phyloP scores from a whole-genome alignment of 2,797 vertebrate genomes.

The Spondyliosoma cantharus region DNA sequence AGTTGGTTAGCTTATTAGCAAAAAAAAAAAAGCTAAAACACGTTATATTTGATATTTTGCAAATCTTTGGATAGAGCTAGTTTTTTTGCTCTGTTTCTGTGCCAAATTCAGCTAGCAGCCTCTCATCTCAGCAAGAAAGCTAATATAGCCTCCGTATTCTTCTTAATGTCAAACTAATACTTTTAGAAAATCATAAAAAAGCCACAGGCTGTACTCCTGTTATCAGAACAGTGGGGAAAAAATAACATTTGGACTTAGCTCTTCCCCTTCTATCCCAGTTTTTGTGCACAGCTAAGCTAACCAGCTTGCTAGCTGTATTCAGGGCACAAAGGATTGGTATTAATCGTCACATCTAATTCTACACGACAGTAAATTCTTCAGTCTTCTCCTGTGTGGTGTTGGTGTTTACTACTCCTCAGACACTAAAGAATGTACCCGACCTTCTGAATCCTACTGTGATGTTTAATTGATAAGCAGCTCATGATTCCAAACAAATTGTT shows the following conservation, averaged over 20 bases:
- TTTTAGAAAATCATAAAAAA: too few relatives aligned
- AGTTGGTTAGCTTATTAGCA: too few relatives aligned
- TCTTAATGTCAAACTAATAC: too few relatives aligned
- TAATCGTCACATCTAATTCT: neutral
- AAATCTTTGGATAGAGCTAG: too few relatives aligned
- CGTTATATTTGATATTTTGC: too few relatives aligned
- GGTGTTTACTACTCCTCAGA: neutral
- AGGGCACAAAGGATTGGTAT: neutral
- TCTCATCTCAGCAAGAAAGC: neutral
- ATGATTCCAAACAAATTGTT: slow-evolving; percentile 40
- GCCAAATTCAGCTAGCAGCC: neutral
- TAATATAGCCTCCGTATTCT: neutral
- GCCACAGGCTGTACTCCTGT: too few relatives aligned
- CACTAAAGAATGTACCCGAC: neutral
- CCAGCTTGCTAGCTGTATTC: neutral
- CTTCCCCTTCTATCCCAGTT: neutral
- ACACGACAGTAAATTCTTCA: neutral
- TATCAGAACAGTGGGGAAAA: too few relatives aligned
- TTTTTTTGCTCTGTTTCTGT: too few relatives aligned
- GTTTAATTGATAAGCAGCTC: slow-evolving; percentile 36
- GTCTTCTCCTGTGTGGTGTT: neutral
- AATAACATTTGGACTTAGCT: neutral
- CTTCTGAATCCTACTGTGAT: slow-evolving; percentile 19
- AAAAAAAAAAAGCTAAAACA: too few relatives aligned
- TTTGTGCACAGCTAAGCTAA: neutral